phyloP scores from a whole-genome alignment of 2,888 invertebrate genomes.

The Oeneis ivallda region DNA sequence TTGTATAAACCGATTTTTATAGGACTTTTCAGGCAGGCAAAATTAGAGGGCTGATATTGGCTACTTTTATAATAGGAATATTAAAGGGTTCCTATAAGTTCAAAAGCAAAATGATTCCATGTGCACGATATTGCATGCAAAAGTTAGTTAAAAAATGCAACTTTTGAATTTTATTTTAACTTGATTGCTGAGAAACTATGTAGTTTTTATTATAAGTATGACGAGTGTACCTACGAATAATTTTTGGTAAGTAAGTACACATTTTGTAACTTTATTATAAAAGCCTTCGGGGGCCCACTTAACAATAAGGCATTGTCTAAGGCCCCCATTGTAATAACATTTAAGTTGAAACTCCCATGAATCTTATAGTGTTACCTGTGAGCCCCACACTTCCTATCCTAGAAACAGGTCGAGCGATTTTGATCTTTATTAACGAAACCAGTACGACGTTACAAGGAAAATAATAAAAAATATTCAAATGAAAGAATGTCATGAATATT shows the following conservation, averaged over 20 bases:
- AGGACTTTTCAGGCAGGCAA: not conserved
- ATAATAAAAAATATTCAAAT: slow-evolving; percentile 55
- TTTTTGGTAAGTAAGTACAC: slow-evolving; percentile 12
- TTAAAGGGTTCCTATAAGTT: not conserved
- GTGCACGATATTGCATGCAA: not conserved
- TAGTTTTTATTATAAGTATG: not conserved
- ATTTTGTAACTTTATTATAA: slow-evolving; percentile 27
- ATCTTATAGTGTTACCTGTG: slow-evolving; percentile 35
- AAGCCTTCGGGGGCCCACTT: slow-evolving; percentile 42
- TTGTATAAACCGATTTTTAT: not conserved
- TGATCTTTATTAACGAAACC: slow-evolving; percentile 42
- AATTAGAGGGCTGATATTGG: not conserved
- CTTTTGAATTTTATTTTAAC: not conserved
- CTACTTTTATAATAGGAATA: not conserved
- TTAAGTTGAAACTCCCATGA: slow-evolving; percentile 49
- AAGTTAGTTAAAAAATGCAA: not conserved
- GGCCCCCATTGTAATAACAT: slow-evolving; percentile 48
- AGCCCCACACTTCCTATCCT: slow-evolving; percentile 39
- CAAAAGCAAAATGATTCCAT: not conserved
- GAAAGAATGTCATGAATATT: slow-evolving; percentile 52
- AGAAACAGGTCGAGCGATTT: slow-evolving; percentile 45
- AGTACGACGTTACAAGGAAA: slow-evolving; percentile 49
- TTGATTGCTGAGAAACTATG: not conserved
- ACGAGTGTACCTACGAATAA: not conserved
- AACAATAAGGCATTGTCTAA: slow-evolving; percentile 54